Percentiles rank a stretch among this genome's conserved stretches.
phyloP scores from a whole-genome alignment of 1,140 invertebrate genomes.

The Geopemphigus sp. region DNA sequence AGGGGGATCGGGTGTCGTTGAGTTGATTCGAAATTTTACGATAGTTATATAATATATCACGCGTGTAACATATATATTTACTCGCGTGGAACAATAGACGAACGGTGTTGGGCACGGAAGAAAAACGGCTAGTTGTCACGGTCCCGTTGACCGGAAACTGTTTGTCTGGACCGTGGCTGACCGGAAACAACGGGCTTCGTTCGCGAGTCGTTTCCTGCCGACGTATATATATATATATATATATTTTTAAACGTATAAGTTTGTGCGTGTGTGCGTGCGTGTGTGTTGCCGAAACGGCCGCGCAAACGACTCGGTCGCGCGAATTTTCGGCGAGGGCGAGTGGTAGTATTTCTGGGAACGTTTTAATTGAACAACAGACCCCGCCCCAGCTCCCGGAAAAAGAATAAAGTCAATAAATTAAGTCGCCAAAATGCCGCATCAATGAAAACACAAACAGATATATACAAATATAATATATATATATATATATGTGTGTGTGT shows the following conservation, averaged over 20 bases:
- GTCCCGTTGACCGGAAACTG: conserved; percentile 39
- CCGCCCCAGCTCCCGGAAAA: conserved; percentile 2
- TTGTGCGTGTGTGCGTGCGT: no score
- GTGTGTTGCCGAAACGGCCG: conserved; percentile 23
- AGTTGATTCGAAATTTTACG: conserved; percentile 29
- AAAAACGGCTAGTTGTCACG: conserved; percentile 45
- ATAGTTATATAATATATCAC: no score
- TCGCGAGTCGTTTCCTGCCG: conserved; percentile 20
- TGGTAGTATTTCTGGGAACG: neutral
- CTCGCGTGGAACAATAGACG: neutral
- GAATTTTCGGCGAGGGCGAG: neutral
- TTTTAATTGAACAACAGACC: conserved; percentile 35
- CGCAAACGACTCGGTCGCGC: neutral
- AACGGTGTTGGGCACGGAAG: conserved; percentile 35
- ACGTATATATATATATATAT: no score
- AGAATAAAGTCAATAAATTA: conserved; percentile 31
- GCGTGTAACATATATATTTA: no score
- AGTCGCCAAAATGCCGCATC: conserved; percentile 33
- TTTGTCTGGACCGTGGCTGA: conserved; percentile 39
- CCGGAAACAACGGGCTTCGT: conserved; percentile 28
- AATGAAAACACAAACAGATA: conserved; percentile 39
- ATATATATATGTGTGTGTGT: neutral
- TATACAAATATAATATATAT: no score
- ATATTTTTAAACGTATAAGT: no score
- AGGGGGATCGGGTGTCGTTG: neutral